Evolutionary conservation across 2,888 invertebrate species (phyloP), one percentile per base, ranked within the genome.

Genomic region (Ferrisia virgata): DNA sequence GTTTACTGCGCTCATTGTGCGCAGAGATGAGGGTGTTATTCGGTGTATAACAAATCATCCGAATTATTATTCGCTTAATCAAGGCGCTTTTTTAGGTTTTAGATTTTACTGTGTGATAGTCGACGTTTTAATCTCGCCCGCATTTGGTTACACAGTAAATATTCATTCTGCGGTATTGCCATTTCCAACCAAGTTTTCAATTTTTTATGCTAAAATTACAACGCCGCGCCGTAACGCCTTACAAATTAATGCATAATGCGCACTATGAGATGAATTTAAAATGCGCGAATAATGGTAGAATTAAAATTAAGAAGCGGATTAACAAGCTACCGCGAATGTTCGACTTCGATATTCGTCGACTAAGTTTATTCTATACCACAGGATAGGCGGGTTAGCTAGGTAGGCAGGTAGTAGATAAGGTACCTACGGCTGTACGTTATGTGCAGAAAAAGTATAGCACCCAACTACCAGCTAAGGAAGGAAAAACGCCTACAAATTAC

Each of bases 261-360:
- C 72, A 18, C 36, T 18, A 36, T 76, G 31, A 36, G 72, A 76
- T 76, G 72, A 76, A 76, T 76, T 76, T 76, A 33, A 76, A 76
- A 76, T 76, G 72, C 36, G 18, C 72, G 72, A 76, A 76, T 76
- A 76, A 76, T 76, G 72, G 72, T 9, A 8, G 72, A 18, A 76
- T 76, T 76, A 76, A 76, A 76, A 76, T 76, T 76, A 76, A 76
- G 72, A 76, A 36, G 72, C 72, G 72, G 36, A 33, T 76, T 76
- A 76, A 64, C 64, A 64, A 64, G 31, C 28, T 11, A 3, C 64
- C 53, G 69, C 28, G 15, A 33, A 69, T 76, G 36, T 76, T 76
- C 72, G 22, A 33, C 72, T 76, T 76, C 33, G 18, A 76, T 76
- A 76, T 36, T 76, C 36, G 18, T 11, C n/a, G 2, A 6, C 18